Base-by-base conservation (phyloP, 2,113 vertebrate species). In the Oncorhynchus tshawytscha region DNA sequence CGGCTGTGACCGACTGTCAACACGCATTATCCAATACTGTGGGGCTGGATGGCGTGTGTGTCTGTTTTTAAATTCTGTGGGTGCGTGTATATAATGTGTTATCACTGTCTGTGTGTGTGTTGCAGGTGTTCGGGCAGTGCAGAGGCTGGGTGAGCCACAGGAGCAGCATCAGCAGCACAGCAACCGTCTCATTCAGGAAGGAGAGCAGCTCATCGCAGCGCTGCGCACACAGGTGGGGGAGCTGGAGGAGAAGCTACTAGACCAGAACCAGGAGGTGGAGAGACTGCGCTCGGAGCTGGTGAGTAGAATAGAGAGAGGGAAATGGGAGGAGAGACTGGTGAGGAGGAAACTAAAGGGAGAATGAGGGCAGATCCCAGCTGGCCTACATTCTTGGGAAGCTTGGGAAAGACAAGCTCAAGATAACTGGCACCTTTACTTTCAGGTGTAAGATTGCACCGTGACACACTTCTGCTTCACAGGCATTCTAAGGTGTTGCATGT, bases 211-310 rank as follows among this genome's bases (percentile, higher is more conserved):
- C 59, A 83, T 95, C 39, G 73, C 83, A 34, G 93, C 92, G 87
- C 93, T 95, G 82, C 94, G 88, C 89, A 90, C 87, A 86, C 95
- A 98, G 96, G 94, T 97, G 86, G 94, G 94, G 87, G 94, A 88
- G 84, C 93, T 96, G 93, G 95, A 96, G 92, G 90, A 90, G 69
- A 95, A 95, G 87, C 91, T 97, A 80, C 78, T 92, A 79, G 91
- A 95, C 87, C 96, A 95, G 88, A 93, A 92, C 0, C 94, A 95
- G 93, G 96, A 97, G 93, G 94, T 95, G 91, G 89, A 92, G 88
- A 93, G 93, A 88, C 94, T 98, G 73, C 94, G 90, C 82, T 96
- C 94, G 0, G 95, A 95, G 81, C 92, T 95, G 96, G 96, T 97
- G 91, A 94, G 93, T 78, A 45, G 39, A 45, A 45, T 45, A 45